These are phyloP conservation scores for Arctopsyche grandis DNA, from an alignment of 1,140 invertebrate species.

Conservation along the genomic window DNA sequence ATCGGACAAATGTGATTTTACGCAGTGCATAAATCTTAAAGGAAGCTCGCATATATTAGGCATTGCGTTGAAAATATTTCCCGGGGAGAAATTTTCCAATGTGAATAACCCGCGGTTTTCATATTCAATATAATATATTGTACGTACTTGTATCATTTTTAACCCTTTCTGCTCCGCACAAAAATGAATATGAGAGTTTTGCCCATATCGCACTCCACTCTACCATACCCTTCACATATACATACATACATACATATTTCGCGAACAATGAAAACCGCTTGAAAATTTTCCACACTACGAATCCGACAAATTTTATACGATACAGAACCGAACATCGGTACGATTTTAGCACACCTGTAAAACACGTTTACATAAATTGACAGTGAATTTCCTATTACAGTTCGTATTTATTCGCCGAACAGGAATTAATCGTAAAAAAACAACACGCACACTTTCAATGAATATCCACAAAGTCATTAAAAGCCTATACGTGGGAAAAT, in stretches of 20 bases:
- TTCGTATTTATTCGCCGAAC: too few relatives aligned
- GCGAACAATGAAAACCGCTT: background rate
- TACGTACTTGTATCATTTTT: background rate
- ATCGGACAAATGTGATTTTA: conserved; percentile 17
- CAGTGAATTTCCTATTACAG: too few relatives aligned
- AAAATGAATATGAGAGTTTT: background rate
- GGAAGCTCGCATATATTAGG: background rate
- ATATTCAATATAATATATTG: background rate
- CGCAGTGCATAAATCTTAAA: background rate
- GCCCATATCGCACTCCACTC: background rate
- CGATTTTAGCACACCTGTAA: too few relatives aligned
- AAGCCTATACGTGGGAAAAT: too few relatives aligned
- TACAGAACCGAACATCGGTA: background rate
- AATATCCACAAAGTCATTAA: too few relatives aligned
- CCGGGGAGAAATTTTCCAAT: background rate
- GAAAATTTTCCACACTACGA: background rate
- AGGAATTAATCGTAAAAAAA: too few relatives aligned
- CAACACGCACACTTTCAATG: too few relatives aligned
- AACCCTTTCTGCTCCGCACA: background rate
- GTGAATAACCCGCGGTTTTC: background rate
- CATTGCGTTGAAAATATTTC: conserved; percentile 10
- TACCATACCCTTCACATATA: background rate
- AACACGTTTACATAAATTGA: too few relatives aligned
- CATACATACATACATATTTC: background rate
- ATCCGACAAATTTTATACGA: background rate